These are phyloP conservation scores for Trissonchulus latispiculum DNA, from an alignment of 2,888 invertebrate genomes.

Conservation along the genomic window DNA sequence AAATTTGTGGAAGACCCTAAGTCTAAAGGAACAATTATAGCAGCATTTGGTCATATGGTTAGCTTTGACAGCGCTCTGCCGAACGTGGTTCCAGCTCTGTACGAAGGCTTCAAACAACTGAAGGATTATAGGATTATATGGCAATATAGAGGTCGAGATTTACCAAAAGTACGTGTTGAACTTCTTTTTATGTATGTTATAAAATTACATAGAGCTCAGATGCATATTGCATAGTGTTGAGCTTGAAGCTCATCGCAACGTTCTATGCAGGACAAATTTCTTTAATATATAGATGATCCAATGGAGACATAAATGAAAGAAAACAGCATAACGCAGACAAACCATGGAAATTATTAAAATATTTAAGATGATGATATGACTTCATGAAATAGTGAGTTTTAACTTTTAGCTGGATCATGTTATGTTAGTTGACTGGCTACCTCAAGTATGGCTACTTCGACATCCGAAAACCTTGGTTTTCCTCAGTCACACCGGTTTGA, in stretches of 20 bases:
- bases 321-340: no score
- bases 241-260: no score
- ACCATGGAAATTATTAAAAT: no score
- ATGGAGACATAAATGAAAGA: no score
- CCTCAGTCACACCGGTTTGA: constrained; percentile 30
- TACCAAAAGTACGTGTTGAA: no score
- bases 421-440: constrained; percentile 27
- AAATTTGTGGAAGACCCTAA: constrained; percentile 22
- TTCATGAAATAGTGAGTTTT: no score
- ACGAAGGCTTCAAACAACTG: constrained; percentile 3
- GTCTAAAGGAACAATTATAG: constrained; percentile 28
- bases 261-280: no score
- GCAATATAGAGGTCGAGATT: constrained; percentile 23
- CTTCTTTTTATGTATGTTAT: no score
- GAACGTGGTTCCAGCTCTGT: constrained; percentile 9
- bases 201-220: no score
- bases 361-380: no score
- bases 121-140: constrained; percentile 24
- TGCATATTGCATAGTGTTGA: no score
- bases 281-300: no score
- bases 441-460: constrained; percentile 28
- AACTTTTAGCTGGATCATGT: constrained; percentile 19
- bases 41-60: constrained; percentile 28
- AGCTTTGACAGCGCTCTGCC: constrained; percentile 24
- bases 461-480: constrained; percentile 27